Evolutionary conservation across 1,140 invertebrate genomes (phyloP).

Genomic region (Thaumatotibia leucotreta): DNA sequence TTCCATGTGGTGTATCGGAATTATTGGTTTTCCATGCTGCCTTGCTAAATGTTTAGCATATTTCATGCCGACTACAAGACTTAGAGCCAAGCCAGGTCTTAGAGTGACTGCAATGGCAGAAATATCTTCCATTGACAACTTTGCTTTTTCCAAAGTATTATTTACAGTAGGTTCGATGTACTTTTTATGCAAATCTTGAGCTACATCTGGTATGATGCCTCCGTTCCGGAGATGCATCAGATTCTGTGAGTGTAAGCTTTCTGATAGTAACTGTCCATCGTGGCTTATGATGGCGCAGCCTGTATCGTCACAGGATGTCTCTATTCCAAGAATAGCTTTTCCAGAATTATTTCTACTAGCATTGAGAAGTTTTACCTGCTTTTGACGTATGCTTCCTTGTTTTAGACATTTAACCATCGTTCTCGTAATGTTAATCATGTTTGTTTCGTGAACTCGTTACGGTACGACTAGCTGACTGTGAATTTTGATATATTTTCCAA

Average conservation of each 20-base stretch:
- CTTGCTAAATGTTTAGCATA: constrained; percentile 90
- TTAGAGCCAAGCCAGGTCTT: constrained; percentile 90
- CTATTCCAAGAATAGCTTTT: constrained; percentile 86
- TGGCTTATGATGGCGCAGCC: constrained; percentile 91
- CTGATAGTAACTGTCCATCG: constrained; percentile 85
- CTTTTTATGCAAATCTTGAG: constrained; percentile 87
- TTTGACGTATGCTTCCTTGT: background rate
- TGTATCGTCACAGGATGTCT: constrained; percentile 99
- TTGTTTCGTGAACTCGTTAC: background rate
- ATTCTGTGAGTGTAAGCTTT: constrained; percentile 87
- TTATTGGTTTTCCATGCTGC: constrained; percentile 87
- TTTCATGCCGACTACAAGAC: constrained; percentile 87
- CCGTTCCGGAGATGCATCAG: constrained; percentile 88
- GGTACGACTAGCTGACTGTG: background rate
- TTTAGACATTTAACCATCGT: background rate
- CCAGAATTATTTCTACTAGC: constrained; percentile 12
- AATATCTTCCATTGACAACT: constrained; percentile 82
- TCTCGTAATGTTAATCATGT: background rate
- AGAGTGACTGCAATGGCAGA: constrained; percentile 93
- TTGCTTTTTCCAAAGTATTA: constrained; percentile 81
- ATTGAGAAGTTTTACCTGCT: background rate
- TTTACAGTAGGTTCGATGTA: constrained; percentile 87
- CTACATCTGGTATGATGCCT: constrained; percentile 93
- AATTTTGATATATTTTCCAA: too few species aligned
- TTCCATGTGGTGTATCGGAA: constrained; percentile 99